phyloP scores from a whole-genome alignment of 2,888 invertebrate species.

The Tyria jacobaeae region DNA sequence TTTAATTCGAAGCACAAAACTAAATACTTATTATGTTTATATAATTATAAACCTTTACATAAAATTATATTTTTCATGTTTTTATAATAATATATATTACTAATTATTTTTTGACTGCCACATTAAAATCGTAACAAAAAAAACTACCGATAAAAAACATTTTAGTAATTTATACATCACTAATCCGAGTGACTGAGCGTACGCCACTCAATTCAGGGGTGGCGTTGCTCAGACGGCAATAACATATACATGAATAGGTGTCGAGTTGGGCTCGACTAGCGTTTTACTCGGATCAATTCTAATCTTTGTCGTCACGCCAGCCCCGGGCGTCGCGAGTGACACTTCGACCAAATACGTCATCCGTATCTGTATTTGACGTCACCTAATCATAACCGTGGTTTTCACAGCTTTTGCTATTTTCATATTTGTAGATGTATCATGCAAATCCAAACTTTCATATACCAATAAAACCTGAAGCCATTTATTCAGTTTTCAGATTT shows the following conservation, averaged over 20 bases:
- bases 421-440: conserved; percentile 25
- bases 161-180: conserved; percentile 51
- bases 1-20: too few relatives aligned
- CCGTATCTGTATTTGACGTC: conserved; percentile 55
- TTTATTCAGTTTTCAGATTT: neutral
- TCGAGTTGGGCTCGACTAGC: conserved; percentile 57
- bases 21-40: too few relatives aligned
- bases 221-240: conserved; percentile 74
- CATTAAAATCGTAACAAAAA: neutral
- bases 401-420: conserved; percentile 18
- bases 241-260: conserved; percentile 72
- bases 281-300: conserved; percentile 75
- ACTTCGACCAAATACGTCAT: conserved; percentile 54
- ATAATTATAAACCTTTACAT: too few relatives aligned
- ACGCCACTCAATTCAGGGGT: conserved; percentile 70
- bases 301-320: conserved; percentile 72
- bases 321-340: conserved; percentile 52
- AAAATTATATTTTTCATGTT: too few relatives aligned
- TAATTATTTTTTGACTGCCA: neutral
- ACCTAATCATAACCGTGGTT: conserved; percentile 54
- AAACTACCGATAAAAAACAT: conserved; percentile 42
- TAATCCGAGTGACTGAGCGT: conserved; percentile 51
- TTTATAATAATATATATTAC: too few relatives aligned
- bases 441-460: neutral
- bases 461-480: neutral